These are phyloP conservation scores for Calidris pugnax DNA, from an alignment of 2,113 vertebrate genomes.

Conservation along the genomic window DNA sequence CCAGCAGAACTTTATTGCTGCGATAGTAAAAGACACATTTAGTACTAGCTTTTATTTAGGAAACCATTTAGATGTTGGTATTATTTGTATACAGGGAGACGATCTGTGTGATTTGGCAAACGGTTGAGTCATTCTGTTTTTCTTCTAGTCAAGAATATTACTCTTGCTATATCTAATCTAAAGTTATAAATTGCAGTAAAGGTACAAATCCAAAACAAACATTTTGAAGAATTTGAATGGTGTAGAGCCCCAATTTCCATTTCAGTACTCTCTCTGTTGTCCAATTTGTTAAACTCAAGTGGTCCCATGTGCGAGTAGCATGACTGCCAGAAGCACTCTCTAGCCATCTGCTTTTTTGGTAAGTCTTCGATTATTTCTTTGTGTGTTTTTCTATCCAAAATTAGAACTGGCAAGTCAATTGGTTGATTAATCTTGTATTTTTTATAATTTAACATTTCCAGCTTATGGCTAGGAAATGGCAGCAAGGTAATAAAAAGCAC, in stretches of 20 bases:
- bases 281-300: conserved; percentile 64
- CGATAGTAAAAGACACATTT: neutral
- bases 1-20: neutral
- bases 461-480: conserved; percentile 26
- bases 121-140: conserved; percentile 12
- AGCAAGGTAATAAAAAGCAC: conserved; percentile 36
- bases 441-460: conserved; percentile 51
- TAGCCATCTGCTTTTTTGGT: conserved; percentile 67
- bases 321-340: conserved; percentile 55
- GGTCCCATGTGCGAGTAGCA: conserved; percentile 45
- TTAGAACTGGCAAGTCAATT: conserved; percentile 48
- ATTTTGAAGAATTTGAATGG: conserved; percentile 49
- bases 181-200: conserved; percentile 51
- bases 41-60: conserved; percentile 2
- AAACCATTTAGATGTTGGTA: neutral
- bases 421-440: conserved; percentile 31
- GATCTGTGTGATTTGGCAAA: conserved; percentile 33
- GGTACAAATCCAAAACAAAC: conserved; percentile 66
- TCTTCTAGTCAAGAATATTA: conserved; percentile 45
- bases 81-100: conserved; percentile 49
- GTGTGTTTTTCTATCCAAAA: conserved; percentile 48
- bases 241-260: conserved; percentile 62
- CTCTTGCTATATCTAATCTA: conserved; percentile 64
- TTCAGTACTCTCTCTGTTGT: conserved; percentile 49
- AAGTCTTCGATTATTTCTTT: conserved; percentile 52